phyloP scores from a whole-genome alignment of 2,113 vertebrate genomes.

The Urocolius indicus region DNA sequence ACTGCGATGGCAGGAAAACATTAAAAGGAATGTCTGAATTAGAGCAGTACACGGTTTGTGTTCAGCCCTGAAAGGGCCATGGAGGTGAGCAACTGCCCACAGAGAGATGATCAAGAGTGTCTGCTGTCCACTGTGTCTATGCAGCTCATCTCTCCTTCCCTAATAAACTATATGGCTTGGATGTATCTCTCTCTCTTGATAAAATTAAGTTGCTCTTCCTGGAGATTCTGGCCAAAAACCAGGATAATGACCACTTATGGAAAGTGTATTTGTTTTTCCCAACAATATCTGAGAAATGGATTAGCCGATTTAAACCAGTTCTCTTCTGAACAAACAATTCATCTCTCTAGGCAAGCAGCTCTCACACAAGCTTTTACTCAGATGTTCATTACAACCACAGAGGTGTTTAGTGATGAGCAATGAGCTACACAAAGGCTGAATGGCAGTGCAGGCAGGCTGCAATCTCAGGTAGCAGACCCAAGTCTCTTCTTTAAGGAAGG shows the following conservation, averaged over 20 bases:
- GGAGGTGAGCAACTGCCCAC: not conserved
- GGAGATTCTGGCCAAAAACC: constrained; percentile 14
- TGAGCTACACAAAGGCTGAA: not conserved
- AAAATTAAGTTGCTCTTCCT: constrained; percentile 4
- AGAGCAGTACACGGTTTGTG: not conserved
- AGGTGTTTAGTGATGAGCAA: not conserved
- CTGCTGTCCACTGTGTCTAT: not conserved
- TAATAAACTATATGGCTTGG: not conserved
- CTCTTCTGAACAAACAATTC: constrained; percentile 36
- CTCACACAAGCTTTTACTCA: constrained; percentile 11
- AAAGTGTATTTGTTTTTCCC: constrained; percentile 13
- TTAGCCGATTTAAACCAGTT: constrained; percentile 23
- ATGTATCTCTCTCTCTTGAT: not conserved
- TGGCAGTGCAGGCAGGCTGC: not conserved
- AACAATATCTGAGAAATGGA: not conserved
- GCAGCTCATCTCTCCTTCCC: not conserved
- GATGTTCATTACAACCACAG: not conserved
- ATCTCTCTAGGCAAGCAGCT: not conserved
- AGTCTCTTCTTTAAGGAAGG: not conserved
- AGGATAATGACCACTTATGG: constrained; percentile 26
- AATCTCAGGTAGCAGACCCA: not conserved
- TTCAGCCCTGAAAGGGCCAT: not conserved
- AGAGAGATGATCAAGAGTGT: not conserved
- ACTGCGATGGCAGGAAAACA: not conserved
- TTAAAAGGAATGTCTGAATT: not conserved